Conservation (phyloP, 2,113 vertebrate species). For the Jacana jacana region DNA sequence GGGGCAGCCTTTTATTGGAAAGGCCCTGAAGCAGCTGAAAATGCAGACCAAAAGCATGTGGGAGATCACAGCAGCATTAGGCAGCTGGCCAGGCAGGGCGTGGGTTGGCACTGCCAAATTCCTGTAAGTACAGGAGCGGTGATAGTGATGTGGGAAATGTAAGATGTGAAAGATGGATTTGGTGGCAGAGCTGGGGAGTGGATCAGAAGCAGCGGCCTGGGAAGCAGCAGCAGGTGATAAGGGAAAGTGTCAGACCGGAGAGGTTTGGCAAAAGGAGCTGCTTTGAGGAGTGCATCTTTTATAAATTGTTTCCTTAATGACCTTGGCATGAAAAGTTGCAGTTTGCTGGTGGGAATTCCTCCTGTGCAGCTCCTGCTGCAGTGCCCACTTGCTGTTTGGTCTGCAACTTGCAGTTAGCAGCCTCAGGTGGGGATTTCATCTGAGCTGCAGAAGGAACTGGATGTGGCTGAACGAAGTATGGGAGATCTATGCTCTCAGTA, state of each 20-base stretch:
- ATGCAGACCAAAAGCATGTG: neutral
- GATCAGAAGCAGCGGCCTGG: neutral
- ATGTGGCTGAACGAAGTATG: rapidly evolving
- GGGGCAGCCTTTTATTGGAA: neutral
- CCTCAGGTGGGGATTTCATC: neutral
- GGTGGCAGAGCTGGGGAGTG: neutral
- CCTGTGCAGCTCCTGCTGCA: neutral
- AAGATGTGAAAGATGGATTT: neutral
- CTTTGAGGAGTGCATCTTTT: neutral
- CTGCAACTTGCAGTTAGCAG: neutral
- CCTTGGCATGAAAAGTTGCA: neutral
- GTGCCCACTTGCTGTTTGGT: neutral
- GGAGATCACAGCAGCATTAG: neutral
- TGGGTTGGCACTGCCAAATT: neutral
- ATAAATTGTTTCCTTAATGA: neutral
- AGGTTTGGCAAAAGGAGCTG: neutral
- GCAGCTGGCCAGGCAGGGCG: neutral
- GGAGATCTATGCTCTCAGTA: rapidly evolving
- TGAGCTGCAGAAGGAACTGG: neutral
- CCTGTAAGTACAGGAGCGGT: neutral
- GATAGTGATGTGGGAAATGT: neutral
- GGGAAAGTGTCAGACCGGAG: neutral
- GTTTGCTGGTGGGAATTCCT: neutral
- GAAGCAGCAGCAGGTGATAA: neutral
- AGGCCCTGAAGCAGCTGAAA: neutral